Evolutionary conservation across 2,113 vertebrate genomes (phyloP).

Genomic region (Perca flavescens): DNA sequence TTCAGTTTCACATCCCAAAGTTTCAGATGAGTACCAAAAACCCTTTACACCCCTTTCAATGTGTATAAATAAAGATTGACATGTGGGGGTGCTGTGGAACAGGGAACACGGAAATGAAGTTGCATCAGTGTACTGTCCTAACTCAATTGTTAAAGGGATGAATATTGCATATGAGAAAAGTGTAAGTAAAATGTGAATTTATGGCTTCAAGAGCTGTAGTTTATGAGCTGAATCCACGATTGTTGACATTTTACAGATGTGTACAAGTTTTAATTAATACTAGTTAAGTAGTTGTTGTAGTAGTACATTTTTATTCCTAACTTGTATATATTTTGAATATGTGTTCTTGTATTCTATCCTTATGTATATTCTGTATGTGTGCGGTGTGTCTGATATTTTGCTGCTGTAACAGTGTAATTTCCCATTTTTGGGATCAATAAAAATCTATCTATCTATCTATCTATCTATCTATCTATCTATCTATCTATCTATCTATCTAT

Average conservation of each 20-base stretch:
- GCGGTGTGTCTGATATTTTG: too few species aligned
- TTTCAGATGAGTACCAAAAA: not conserved
- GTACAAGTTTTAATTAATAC: not conserved
- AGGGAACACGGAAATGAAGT: constrained; percentile 2
- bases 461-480: too few species aligned
- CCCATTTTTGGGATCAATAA: too few species aligned
- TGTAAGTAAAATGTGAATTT: not conserved
- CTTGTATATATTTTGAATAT: too few species aligned
- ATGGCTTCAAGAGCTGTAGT: not conserved
- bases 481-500: too few species aligned
- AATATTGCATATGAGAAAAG: not conserved
- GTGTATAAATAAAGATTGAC: constrained; percentile 26
- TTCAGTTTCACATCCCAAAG: not conserved
- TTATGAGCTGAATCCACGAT: not conserved
- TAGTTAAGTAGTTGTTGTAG: too few species aligned
- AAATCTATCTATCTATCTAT: too few species aligned
- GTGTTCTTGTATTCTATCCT: too few species aligned
- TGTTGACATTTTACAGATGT: not conserved
- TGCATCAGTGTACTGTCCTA: not conserved
- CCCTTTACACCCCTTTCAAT: not conserved
- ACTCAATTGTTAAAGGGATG: not conserved
- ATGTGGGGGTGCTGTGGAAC: constrained; percentile 41
- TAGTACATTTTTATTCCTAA: too few species aligned
- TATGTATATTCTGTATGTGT: too few species aligned
- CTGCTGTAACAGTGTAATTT: too few species aligned